A percentile compares a stretch with the other conserved stretches of the same genome.
Conservation (phyloP, 2,113 vertebrate species). For the Eulacestoma nigropectus region DNA sequence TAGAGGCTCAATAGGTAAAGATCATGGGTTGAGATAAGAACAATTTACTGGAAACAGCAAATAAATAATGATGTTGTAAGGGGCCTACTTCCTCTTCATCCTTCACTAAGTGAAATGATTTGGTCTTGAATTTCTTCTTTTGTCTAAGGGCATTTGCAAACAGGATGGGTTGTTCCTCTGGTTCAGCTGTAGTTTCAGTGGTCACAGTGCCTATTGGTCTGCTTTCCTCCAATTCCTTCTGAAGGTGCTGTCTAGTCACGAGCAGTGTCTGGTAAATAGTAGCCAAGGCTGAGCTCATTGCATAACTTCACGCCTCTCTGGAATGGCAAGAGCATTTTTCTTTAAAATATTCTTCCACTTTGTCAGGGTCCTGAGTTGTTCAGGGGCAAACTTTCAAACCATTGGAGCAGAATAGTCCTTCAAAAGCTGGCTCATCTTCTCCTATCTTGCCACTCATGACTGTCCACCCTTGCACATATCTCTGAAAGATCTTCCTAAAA, state of each 20-base stretch:
- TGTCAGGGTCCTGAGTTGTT: background rate
- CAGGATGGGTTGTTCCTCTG: background rate
- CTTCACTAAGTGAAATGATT: background rate
- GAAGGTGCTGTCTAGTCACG: fast-evolving
- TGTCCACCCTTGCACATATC: background rate
- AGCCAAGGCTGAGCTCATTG: background rate
- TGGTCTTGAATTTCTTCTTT: background rate
- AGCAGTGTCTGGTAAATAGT: background rate
- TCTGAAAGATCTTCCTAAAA: background rate
- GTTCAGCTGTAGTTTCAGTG: background rate
- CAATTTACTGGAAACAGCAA: background rate
- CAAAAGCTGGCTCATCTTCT: background rate
- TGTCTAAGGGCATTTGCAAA: background rate
- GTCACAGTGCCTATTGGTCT: background rate
- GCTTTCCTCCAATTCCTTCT: background rate
- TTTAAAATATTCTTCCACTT: background rate
- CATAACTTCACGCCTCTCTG: background rate
- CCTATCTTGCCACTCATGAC: background rate
- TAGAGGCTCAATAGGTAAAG: background rate
- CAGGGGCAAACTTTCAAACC: background rate
- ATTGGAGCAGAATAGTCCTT: background rate
- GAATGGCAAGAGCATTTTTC: background rate
- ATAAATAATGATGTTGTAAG: background rate
- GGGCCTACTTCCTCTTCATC: background rate
- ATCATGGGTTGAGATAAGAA: background rate